Percentiles rank a stretch among this genome's conserved stretches.
These are phyloP conservation scores for Rhadinocentrus ornatus DNA, from an alignment of 2,797 vertebrate genomes.

Conservation along the genomic window DNA sequence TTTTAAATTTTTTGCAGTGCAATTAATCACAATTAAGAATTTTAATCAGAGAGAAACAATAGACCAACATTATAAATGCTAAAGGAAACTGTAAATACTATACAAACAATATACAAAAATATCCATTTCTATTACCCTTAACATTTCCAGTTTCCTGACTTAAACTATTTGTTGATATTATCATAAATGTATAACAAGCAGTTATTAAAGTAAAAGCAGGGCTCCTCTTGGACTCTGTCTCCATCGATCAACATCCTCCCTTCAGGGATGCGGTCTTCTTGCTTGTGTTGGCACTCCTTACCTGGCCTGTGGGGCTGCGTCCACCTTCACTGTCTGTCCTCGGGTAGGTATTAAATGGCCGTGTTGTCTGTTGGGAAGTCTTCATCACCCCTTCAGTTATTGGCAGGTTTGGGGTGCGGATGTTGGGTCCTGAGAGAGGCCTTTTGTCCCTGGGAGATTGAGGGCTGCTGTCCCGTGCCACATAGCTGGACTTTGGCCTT, in stretches of 20 bases:
- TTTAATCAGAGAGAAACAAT: too few relatives aligned
- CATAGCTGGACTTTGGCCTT: slow-evolving; percentile 89
- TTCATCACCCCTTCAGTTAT: slow-evolving; percentile 84
- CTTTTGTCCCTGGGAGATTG: slow-evolving; percentile 90
- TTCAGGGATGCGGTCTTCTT: not conserved
- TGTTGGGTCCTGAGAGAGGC: slow-evolving; percentile 91
- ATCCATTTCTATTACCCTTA: not conserved
- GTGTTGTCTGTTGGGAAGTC: slow-evolving; percentile 80
- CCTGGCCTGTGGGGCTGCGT: slow-evolving; percentile 85
- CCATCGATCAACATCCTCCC: not conserved
- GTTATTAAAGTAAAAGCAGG: too few relatives aligned
- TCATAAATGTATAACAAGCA: not conserved
- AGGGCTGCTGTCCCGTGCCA: slow-evolving; percentile 76
- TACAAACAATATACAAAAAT: not conserved
- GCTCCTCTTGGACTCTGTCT: not conserved
- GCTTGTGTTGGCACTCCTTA: slow-evolving; percentile 58
- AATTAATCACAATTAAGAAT: too few relatives aligned
- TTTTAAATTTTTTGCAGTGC: too few relatives aligned
- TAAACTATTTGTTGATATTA: not conserved
- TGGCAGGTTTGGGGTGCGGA: slow-evolving; percentile 86
- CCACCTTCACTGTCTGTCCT: slow-evolving; percentile 87
- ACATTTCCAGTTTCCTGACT: too few relatives aligned
- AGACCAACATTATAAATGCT: not conserved
- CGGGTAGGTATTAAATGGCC: slow-evolving; percentile 94
- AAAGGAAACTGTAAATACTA: not conserved